Percentiles rank a stretch among this genome's conserved stretches.
Conservation (phyloP, 2,888 invertebrate genomes). For the Gymnoscelis rufifasciata region DNA sequence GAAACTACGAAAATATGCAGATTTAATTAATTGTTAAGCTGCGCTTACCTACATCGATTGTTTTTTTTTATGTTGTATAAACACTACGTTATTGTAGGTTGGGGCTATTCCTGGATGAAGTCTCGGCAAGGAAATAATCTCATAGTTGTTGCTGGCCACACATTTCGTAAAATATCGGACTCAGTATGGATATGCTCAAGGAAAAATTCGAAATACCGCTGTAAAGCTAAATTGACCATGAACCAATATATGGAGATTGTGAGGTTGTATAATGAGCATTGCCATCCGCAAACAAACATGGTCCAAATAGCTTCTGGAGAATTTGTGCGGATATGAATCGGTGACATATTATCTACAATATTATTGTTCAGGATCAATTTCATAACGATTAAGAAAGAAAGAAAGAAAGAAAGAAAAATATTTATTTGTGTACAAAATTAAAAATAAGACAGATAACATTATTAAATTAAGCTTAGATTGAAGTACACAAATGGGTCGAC, state of each 20-base stretch:
- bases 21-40: no score
- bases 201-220: constrained; percentile 14
- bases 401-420: no score
- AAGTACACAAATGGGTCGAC: no score
- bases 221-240: constrained; percentile 32
- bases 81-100: constrained; percentile 15
- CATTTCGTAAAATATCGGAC: constrained; percentile 21
- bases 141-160: constrained; percentile 32
- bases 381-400: no score
- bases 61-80: background rate
- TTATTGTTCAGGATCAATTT: no score
- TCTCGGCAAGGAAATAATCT: constrained; percentile 34
- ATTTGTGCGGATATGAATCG: background rate
- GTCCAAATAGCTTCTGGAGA: background rate
- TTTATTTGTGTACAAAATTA: no score
- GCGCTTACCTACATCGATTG: no score
- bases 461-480: no score
- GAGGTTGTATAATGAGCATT: constrained; percentile 29
- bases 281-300: constrained; percentile 25
- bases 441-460: no score
- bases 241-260: constrained; percentile 21
- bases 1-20: no score
- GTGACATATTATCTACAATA: background rate
- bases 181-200: constrained; percentile 24
- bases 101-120: constrained; percentile 27